A percentile compares a stretch with the other conserved stretches of the same genome.
phyloP scores from a whole-genome alignment of 2,888 invertebrate species.

The Leptinotarsa haldemani region DNA sequence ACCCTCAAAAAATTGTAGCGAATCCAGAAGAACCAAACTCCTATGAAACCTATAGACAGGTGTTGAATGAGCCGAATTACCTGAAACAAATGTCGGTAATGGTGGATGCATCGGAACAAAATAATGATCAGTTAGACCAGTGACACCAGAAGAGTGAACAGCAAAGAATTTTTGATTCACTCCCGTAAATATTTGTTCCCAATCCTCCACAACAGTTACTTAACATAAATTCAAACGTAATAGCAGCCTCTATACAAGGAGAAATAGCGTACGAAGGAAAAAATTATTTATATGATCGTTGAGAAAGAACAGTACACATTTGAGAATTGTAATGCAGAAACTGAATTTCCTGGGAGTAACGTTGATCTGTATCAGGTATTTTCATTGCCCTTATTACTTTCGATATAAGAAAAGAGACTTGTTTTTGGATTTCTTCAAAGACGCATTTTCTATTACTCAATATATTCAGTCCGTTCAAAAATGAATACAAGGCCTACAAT shows the following conservation, averaged over 20 bases:
- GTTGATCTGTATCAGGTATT: neutral
- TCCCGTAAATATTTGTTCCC: neutral
- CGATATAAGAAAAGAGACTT: neutral
- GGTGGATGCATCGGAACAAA: neutral
- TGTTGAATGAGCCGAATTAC: neutral
- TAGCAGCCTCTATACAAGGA: neutral
- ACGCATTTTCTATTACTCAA: neutral
- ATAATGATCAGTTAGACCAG: neutral
- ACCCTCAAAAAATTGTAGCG: neutral
- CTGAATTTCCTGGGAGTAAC: neutral
- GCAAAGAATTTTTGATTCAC: neutral
- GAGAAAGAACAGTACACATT: neutral
- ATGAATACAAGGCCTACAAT: too few relatives aligned
- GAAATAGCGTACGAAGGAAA: neutral
- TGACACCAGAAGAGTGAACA: neutral
- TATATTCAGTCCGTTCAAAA: too few relatives aligned
- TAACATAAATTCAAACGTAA: neutral
- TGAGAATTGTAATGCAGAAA: neutral
- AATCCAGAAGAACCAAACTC: neutral
- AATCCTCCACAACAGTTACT: neutral
- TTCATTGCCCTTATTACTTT: neutral
- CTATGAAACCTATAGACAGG: neutral
- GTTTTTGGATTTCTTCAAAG: neutral
- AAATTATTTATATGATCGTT: neutral
- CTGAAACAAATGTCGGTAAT: too few relatives aligned